Base-by-base conservation (phyloP, 2,113 vertebrate genomes). In the Scomber scombrus region DNA sequence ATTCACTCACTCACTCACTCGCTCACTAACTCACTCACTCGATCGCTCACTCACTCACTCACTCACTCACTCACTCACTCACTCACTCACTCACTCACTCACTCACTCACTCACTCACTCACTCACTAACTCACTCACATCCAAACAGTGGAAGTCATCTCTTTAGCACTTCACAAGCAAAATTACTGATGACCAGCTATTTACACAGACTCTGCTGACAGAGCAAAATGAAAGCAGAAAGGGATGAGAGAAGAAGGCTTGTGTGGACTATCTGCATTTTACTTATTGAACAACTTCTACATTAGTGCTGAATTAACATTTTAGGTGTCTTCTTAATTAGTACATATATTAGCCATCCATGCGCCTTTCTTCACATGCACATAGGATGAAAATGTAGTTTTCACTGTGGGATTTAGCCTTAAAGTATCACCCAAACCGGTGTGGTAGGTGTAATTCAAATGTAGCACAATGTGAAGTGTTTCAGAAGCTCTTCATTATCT, bases 401-500 rank as follows among this genome's bases (percentile, higher is more conserved):
- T 60, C 29, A 34, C 57, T 51, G 29, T 16, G 15, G n/a, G 14
- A 57, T 63, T 2, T 14, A 49, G n/a, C 19, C 9, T 34, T 50
- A 29, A 56, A 64, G 63, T 29, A 21, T 56, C 56, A 26, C n/a
- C 46, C 52, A 40, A 45, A 60, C 23, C 4, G 54, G 3, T 52
- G 14, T 11, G 16, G 62, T 29, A 46, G 7, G 8, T 40, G 46
- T 67, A 31, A 47, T 80, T 54, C 40, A 46, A 40, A 40, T 40
- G 34, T 40, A 40, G 34, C 6, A 40, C 26, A 40, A 3, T 5
- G 21, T 40, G 1, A 4, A 21, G 13, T 64, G 70, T 71, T 80
- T 71, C 54, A 51, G 73, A 57, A 40, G 50, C 67, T 65, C 66
- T 51, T 50, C 43, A 62, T 84, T 76, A 76, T 81, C 62, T 51